Conservation (phyloP, 2,113 vertebrate genomes). For the Meleagris gallopavo region DNA sequence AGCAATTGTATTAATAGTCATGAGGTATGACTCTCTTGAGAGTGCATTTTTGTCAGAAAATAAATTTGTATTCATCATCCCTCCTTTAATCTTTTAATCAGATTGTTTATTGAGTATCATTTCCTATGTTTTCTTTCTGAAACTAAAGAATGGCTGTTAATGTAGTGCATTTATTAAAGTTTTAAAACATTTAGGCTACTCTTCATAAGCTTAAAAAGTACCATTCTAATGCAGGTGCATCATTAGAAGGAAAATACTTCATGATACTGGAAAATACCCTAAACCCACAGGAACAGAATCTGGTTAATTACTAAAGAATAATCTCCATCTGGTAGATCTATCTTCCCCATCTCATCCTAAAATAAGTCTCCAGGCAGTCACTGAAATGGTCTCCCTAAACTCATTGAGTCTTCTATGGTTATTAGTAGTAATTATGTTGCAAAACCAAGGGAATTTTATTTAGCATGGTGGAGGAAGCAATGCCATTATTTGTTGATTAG, state of each 20-base stretch:
- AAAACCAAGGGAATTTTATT: constrained; percentile 76
- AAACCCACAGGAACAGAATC: constrained; percentile 73
- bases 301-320: constrained; percentile 81
- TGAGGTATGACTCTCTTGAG: constrained; percentile 31
- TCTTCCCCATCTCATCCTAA: constrained; percentile 66
- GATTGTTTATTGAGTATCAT: constrained; percentile 57
- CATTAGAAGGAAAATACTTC: constrained; percentile 71
- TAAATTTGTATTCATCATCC: constrained; percentile 50
- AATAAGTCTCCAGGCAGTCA: constrained; percentile 76
- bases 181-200: constrained; percentile 73
- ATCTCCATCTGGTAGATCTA: constrained; percentile 73
- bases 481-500: constrained; percentile 82
- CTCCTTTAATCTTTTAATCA: constrained; percentile 24
- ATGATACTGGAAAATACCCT: constrained; percentile 59
- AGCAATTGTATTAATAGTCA: constrained; percentile 56
- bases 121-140: constrained; percentile 31
- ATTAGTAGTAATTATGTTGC: constrained; percentile 80
- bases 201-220: constrained; percentile 50
- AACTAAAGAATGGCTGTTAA: constrained; percentile 58
- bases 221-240: constrained; percentile 66
- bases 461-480: constrained; percentile 49
- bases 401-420: constrained; percentile 71
- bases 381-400: constrained; percentile 69
- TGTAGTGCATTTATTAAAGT: constrained; percentile 72
- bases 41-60: constrained; percentile 31